These are phyloP conservation scores for Acanthisitta chloris DNA, from an alignment of 2,113 vertebrate species.

Conservation along the genomic window DNA sequence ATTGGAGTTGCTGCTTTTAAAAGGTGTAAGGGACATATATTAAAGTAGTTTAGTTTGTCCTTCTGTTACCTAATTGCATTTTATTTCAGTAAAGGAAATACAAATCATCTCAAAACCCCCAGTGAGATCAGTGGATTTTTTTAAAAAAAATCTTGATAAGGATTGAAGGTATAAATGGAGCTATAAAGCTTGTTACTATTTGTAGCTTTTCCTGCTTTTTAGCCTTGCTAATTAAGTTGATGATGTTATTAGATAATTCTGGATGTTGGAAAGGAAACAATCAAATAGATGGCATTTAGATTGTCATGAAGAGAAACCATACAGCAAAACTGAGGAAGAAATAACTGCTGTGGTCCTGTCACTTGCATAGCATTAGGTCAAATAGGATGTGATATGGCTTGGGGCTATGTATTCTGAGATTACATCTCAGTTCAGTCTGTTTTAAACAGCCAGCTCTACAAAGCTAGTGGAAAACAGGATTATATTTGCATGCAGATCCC, in stretches of 20 bases:
- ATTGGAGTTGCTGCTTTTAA: not conserved
- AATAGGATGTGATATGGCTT: slow-evolving; percentile 39
- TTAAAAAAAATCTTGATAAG: not conserved
- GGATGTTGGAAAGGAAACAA: not conserved
- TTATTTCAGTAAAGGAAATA: not conserved
- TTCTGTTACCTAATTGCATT: not conserved
- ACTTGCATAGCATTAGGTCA: slow-evolving; percentile 12
- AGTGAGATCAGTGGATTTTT: not conserved
- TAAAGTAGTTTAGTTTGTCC: not conserved
- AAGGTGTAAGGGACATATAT: not conserved
- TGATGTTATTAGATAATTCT: not conserved
- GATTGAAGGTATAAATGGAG: not conserved
- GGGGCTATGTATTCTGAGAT: slow-evolving; percentile 29
- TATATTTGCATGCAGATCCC: slow-evolving; percentile 17
- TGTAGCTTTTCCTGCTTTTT: not conserved
- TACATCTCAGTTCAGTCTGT: slow-evolving; percentile 31
- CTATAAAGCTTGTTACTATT: not conserved
- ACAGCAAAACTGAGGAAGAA: not conserved
- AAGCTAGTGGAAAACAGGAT: slow-evolving; percentile 28
- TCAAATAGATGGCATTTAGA: not conserved
- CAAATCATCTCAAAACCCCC: not conserved
- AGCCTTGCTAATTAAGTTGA: not conserved
- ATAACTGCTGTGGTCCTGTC: not conserved
- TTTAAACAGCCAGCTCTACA: slow-evolving; percentile 4
- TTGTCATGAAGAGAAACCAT: not conserved